Conservation (phyloP, 2,888 invertebrate genomes). For the Dromius quadrimaculatus region DNA sequence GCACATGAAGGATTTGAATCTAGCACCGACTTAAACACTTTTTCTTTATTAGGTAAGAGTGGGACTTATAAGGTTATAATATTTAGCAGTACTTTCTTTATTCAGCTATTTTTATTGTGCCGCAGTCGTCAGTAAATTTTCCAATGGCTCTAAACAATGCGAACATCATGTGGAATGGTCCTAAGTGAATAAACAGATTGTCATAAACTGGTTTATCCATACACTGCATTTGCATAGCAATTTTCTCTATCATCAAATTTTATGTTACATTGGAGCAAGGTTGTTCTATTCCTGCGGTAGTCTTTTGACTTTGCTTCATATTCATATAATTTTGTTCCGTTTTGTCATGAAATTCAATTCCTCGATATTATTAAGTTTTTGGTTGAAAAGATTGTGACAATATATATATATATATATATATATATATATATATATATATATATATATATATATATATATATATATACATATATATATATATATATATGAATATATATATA, state of each 20-base stretch:
- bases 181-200: slow-evolving; percentile 57
- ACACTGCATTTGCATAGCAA: background rate
- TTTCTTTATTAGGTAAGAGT: slow-evolving; percentile 43
- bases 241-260: slow-evolving; percentile 52
- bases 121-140: slow-evolving; percentile 56
- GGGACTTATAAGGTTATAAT: slow-evolving; percentile 53
- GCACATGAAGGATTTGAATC: background rate
- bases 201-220: slow-evolving; percentile 36
- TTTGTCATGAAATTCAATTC: too few relatives aligned
- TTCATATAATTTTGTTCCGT: too few relatives aligned
- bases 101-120: slow-evolving; percentile 54
- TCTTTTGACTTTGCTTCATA: slow-evolving; percentile 56
- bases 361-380: too few relatives aligned
- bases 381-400: slow-evolving; percentile 56
- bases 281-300: slow-evolving; percentile 52
- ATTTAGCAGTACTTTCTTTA: slow-evolving; percentile 54
- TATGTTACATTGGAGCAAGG: slow-evolving; percentile 56
- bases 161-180: slow-evolving; percentile 58
- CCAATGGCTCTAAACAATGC: slow-evolving; percentile 58
- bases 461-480: too few relatives aligned
- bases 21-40: slow-evolving; percentile 28
- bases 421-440: too few relatives aligned
- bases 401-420: too few relatives aligned
- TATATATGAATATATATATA: too few relatives aligned
- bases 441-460: too few relatives aligned